Base-by-base conservation (phyloP, 2,888 invertebrate genomes). In the Ferdinandea cuprea region DNA sequence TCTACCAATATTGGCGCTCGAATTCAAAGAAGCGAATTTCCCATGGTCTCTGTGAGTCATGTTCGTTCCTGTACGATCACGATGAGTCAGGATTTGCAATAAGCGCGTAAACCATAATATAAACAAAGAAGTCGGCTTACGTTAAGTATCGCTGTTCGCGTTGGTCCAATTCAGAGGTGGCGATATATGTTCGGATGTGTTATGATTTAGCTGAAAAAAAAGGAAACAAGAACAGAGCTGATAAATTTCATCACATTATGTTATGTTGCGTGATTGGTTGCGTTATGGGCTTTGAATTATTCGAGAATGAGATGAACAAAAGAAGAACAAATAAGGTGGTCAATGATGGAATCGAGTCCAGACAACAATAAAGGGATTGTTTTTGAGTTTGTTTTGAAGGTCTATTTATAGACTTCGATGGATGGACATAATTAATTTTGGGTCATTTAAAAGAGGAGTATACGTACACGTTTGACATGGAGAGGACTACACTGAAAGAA, bases 231-330 rank as follows among this genome's bases (percentile, higher is more conserved):
- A 7, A 74, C 28, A 61, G 9, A 7, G 9, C 35, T 42, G 56
- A 52, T 81, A 35, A 77, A 81, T 81, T 81, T 81, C 81, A 77
- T 71, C 81, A 81, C 52, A 59, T 76, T 52, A 48, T 59, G 44
- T 30, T 28, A 15, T 54, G 44, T 44, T 44, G 19, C 17, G 35
- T 21, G 28, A 42, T 56, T 35, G 66, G n/a, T 58, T 71, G 35
- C 61, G 19, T 52, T 59, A 3, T 8, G 30, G 11, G 19, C 35
- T 37, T 17, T 15, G 21, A 42, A 28, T 9, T 44, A 17, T 46
- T 19, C 42, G 32, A 56, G 52, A 15, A 11, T 32, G 32, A 32
- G 5, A 25, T 48, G 11, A 46, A 25, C 50, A 69, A 61, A 59
- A 44, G 21, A 61, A 40, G 54, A 54, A n/a, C 52, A 76, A 76